Evolutionary conservation across 2,888 invertebrate genomes (phyloP).

Genomic region (Caenorhabditis panamensis): DNA sequence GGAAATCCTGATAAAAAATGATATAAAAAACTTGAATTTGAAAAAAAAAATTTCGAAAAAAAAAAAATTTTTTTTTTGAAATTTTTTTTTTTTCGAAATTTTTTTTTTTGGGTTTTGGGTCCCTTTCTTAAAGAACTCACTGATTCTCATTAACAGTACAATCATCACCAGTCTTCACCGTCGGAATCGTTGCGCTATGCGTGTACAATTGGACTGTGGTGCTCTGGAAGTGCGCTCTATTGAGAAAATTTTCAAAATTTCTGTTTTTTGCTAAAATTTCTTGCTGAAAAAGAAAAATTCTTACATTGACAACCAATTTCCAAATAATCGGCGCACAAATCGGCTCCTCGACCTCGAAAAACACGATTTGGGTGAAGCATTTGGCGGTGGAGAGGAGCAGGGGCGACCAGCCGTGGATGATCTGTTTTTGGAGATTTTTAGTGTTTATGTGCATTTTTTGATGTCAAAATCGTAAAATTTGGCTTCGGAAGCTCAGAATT

Average conservation of each 20-base stretch:
- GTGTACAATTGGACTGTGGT: background rate
- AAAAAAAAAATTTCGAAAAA: no score
- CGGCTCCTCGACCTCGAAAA: constrained; percentile 36
- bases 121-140: background rate
- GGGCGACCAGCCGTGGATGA: constrained; percentile 65
- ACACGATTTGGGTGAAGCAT: constrained; percentile 59
- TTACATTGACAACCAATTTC: constrained; percentile 23
- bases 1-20: background rate
- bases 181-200: background rate
- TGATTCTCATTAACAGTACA: background rate
- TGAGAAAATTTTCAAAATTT: no score
- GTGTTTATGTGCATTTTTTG: no score
- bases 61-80: no score
- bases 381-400: constrained; percentile 62
- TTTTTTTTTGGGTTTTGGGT: no score
- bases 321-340: constrained; percentile 52
- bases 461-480: no score
- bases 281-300: background rate
- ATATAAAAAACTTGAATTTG: no score
- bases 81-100: no score
- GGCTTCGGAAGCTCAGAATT: no score
- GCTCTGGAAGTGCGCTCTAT: background rate
- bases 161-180: background rate
- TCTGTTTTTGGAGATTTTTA: constrained; percentile 20
- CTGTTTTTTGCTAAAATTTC: no score